Base-by-base conservation (phyloP, 2,888 invertebrate species). In the Listrodromus nycthemerus region DNA sequence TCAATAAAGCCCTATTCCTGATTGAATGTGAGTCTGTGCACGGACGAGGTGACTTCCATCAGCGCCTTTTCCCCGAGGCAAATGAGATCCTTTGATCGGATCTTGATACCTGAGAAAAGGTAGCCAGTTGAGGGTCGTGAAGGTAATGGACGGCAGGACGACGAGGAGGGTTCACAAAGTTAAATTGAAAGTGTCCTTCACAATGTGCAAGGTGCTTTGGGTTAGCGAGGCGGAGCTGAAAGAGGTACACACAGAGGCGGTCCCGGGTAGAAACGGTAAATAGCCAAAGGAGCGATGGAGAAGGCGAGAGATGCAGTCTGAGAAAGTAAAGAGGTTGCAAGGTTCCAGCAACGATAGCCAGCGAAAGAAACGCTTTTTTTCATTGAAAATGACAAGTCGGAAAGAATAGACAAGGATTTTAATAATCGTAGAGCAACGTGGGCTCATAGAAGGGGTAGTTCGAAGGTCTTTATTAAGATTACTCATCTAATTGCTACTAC, bases 131-230 rank as follows among this genome's bases (percentile, higher is more conserved):
- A 63, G 58, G 79, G 76, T 63, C 67, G 27, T 24, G 41, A 50
- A 37, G 27, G 55, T 37, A 70, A 69, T 70, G 37, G 24, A n/a
- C 27, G 37, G 77, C 41, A 45, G 41, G 16, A 45, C 41, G 24
- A 24, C 27, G 21, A 27, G 61, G 50, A 13, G 41, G 73, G 74
- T 69, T 65, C 80, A 78, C 86, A 87, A 89, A 89, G 87, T 90
- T 90, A 89, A 90, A 91, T 91, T 88, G 90, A 90, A 91, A 90
- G 88, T 90, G 89, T 90, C 89, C 86, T 88, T 88, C 86, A 88
- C 86, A 87, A 88, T 87, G 84, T 88, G 86, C 84, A 66, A 71
- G 84, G 48, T 70, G 63, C 71, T 82, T 45, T 30, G 16, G 65
- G 67, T 13, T 48, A 41, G 41, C 63, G 41, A 7, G 52, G 66